Percentiles rank a stretch among this genome's conserved stretches.
Evolutionary conservation across 1,140 invertebrate species (phyloP).

Genomic region (Drosophila nikananu): DNA sequence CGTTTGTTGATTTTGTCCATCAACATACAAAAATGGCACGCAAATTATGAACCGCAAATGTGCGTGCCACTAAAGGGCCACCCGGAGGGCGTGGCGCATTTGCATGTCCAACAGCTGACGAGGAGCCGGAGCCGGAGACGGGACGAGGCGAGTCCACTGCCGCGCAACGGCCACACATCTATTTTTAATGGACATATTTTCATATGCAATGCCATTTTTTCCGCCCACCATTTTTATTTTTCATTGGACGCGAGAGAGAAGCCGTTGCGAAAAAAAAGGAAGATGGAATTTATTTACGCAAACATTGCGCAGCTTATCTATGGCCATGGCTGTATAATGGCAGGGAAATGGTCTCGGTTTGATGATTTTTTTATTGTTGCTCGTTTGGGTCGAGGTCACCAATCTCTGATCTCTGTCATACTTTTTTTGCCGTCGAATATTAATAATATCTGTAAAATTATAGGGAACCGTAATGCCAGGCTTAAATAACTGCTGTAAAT

Average conservation of each 20-base stretch:
- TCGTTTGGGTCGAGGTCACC: slow-evolving; percentile 33
- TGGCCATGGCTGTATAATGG: slow-evolving; percentile 47
- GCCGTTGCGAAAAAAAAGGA: slow-evolving; percentile 15
- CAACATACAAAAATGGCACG: slow-evolving; percentile 80
- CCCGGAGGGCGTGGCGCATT: slow-evolving; percentile 31
- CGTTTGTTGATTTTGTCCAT: slow-evolving; percentile 80
- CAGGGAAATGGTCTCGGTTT: slow-evolving; percentile 43
- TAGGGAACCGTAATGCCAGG: not conserved
- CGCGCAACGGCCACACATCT: slow-evolving; percentile 67
- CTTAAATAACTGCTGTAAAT: not conserved
- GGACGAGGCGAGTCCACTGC: slow-evolving; percentile 8
- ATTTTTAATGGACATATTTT: slow-evolving; percentile 76
- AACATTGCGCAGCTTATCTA: slow-evolving; percentile 63
- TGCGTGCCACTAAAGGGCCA: slow-evolving; percentile 54
- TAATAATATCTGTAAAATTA: slow-evolving; percentile 12
- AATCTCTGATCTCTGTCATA: slow-evolving; percentile 28
- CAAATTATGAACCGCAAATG: slow-evolving; percentile 83
- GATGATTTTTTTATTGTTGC: slow-evolving; percentile 48
- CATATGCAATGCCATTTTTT: slow-evolving; percentile 52
- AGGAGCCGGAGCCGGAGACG: slow-evolving; percentile 39
- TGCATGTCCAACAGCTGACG: slow-evolving; percentile 50
- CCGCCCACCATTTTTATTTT: slow-evolving; percentile 29
- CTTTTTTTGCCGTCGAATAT: slow-evolving; percentile 17
- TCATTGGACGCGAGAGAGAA: slow-evolving; percentile 12
- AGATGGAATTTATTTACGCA: slow-evolving; percentile 59